Conservation (phyloP, 2,888 invertebrate species). For the Melieria picta region DNA sequence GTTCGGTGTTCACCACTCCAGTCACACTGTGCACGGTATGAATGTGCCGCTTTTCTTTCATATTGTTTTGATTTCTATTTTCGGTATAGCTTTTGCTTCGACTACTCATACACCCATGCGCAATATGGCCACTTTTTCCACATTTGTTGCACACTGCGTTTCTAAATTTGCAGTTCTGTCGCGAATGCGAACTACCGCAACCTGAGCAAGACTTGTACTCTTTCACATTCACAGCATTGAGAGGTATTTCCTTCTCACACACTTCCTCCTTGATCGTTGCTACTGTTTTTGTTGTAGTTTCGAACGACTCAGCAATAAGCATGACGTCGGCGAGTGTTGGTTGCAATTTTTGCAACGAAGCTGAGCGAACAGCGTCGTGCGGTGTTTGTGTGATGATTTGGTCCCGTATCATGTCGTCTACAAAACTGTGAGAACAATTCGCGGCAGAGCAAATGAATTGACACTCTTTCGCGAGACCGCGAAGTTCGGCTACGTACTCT, state of each 20-base stretch:
- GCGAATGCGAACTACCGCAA: no score
- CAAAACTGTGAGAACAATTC: no score
- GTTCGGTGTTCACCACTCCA: not conserved
- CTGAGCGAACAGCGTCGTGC: constrained; percentile 39
- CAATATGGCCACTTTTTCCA: not conserved
- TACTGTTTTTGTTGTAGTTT: constrained; percentile 7
- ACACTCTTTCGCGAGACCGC: constrained; percentile 41
- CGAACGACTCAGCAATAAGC: constrained; percentile 17
- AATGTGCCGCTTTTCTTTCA: not conserved
- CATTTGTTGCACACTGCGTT: not conserved
- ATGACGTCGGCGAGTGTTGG: no score
- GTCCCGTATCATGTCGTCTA: constrained; percentile 42
- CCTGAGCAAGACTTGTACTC: not conserved
- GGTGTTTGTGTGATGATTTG: constrained; percentile 27
- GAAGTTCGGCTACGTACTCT: constrained; percentile 42
- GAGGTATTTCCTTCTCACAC: constrained; percentile 6
- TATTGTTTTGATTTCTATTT: not conserved
- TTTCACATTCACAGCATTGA: constrained; percentile 15
- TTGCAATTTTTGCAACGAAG: no score
- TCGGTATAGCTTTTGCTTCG: not conserved
- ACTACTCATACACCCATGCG: not conserved
- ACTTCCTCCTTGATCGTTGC: constrained; percentile 17
- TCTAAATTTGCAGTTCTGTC: no score
- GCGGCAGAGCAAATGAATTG: constrained; percentile 38
- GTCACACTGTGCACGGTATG: not conserved